A percentile compares a stretch with the other conserved stretches of the same genome.
These are phyloP conservation scores for Papilio elwesi DNA, from an alignment of 2,888 invertebrate species.

Conservation along the genomic window DNA sequence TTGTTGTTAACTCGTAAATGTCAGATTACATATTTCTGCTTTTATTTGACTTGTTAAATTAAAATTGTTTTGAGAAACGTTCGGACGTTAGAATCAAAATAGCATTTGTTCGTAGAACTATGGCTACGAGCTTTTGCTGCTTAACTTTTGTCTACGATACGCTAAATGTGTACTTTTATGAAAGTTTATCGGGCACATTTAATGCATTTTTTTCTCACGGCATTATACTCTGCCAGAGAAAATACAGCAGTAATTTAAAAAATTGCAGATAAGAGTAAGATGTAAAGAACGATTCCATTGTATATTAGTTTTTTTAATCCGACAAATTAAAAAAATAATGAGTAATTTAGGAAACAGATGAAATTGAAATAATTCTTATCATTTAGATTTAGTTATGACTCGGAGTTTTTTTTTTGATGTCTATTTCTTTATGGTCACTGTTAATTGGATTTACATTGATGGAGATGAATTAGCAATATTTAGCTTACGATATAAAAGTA, in stretches of 20 bases:
- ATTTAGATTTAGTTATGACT: too few relatives aligned
- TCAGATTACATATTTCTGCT: neutral
- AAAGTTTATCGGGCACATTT: neutral
- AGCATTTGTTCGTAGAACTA: constrained; percentile 26
- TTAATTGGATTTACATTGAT: too few relatives aligned
- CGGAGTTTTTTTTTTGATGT: too few relatives aligned
- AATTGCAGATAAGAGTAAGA: too few relatives aligned
- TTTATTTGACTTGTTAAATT: constrained; percentile 23
- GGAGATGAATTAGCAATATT: too few relatives aligned
- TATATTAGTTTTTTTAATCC: too few relatives aligned
- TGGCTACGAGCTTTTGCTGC: neutral
- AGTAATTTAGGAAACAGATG: too few relatives aligned
- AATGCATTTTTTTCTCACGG: neutral
- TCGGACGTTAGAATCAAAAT: constrained; percentile 14
- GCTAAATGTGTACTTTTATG: neutral
- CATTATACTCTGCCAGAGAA: too few relatives aligned
- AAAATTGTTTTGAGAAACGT: constrained; percentile 29
- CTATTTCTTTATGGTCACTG: too few relatives aligned
- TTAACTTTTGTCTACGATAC: neutral
- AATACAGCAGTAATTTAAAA: neutral
- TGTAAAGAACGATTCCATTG: too few relatives aligned
- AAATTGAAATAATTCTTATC: too few relatives aligned
- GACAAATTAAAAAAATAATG: too few relatives aligned
- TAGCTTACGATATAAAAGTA: neutral
- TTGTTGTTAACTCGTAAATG: neutral